Conservation (phyloP, 2,888 invertebrate genomes). For the Lasioglossum oenotherae region DNA sequence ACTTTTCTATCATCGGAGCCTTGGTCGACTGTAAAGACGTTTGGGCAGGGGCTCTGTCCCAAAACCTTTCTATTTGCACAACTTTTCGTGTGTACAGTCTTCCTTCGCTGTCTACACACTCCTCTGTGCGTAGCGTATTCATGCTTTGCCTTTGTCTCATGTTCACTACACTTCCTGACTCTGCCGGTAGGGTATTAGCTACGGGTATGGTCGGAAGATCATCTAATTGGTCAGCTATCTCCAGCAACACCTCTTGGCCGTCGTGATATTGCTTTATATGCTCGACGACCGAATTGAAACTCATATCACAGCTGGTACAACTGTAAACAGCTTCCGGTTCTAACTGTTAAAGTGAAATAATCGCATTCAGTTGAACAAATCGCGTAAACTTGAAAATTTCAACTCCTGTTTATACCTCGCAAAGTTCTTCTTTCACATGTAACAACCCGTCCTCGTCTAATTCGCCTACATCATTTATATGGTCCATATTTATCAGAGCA, state of each 20-base stretch:
- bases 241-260: slow-evolving; percentile 89
- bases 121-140: slow-evolving; percentile 85
- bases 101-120: slow-evolving; percentile 85
- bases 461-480: slow-evolving; percentile 73
- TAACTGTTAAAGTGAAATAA: slow-evolving; percentile 45
- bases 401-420: slow-evolving; percentile 68
- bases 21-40: slow-evolving; percentile 71
- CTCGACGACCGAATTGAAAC: slow-evolving; percentile 88
- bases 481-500: slow-evolving; percentile 73
- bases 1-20: slow-evolving; percentile 82
- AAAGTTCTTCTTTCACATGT: slow-evolving; percentile 77
- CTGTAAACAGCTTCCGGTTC: slow-evolving; percentile 86
- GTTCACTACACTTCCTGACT: slow-evolving; percentile 58
- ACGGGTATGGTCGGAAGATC: slow-evolving; percentile 64
- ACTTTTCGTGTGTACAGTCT: slow-evolving; percentile 85
- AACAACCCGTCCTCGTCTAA: slow-evolving; percentile 73
- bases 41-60: slow-evolving; percentile 80
- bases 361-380: neutral
- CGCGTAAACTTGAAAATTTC: neutral
- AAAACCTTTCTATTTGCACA: slow-evolving; percentile 87
- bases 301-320: slow-evolving; percentile 88
- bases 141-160: slow-evolving; percentile 78
- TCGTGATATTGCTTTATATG: slow-evolving; percentile 89
- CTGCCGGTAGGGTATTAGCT: slow-evolving; percentile 46
- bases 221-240: slow-evolving; percentile 84